Evolutionary conservation across 1,140 invertebrate species (phyloP), one percentile per base, ranked within the genome.

Genomic region (Lasaia peninsularis): DNA sequence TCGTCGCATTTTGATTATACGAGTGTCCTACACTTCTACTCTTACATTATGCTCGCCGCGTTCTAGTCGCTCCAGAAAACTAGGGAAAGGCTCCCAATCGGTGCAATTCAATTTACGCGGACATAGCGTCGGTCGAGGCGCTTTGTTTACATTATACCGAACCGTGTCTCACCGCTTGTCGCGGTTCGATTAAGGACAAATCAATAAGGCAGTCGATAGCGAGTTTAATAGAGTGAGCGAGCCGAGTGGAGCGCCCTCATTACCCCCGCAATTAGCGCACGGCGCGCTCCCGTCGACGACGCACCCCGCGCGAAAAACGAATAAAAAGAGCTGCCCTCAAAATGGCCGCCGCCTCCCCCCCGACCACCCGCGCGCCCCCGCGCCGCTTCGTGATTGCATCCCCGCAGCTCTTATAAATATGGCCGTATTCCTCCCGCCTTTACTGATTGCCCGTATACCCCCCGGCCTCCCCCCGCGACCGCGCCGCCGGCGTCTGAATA

Each of bases 361-460:
- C 69, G 60, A 52, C 62, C 73, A 57, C 72, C 80, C 78, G 70
- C 74, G 69, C 67, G 62, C 78, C 78, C 83, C 81, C 81, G 83
- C 81, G 78, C 79, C 88, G 80, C 86, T 88, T 89, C 84, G 85
- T 88, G 88, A 89, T 88, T 89, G 88, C 88, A 89, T 87, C 88
- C 88, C 88, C 84, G 84, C 84, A 89, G 85, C 86, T 87, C 86
- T 89, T 89, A 89, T 89, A 89, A 89, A 89, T 89, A 89, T 89
- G 88, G 86, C 86, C 84, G 88, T 87, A 87, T 86, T 89, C 83
- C 86, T 88, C 86, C 80, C 84, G 83, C 82, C 78, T 88, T 88
- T 89, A 89, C 88, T 89, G 88, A 90, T 90, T 90, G 88, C 88
- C 88, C 86, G 84, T 90, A 90, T 90, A 88, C 86, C 85, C 82